Evolutionary conservation across 2,888 invertebrate genomes (phyloP), one percentile per base, ranked within the genome.

Genomic region (Stegophylla sp.): DNA sequence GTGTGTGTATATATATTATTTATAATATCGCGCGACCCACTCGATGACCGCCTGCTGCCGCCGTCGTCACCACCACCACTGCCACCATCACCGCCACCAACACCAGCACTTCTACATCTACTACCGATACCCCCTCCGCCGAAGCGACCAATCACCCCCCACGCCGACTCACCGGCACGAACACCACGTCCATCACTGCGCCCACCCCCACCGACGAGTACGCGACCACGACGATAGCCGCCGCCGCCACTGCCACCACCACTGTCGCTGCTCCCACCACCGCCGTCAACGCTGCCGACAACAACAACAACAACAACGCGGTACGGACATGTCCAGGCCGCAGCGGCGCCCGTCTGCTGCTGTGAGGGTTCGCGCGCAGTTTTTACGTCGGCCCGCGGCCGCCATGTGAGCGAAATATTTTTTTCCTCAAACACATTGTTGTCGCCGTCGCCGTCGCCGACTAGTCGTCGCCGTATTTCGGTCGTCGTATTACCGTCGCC

Each of bases 311-410:
- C 73, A 73, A 74, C 74, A 12, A 61, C 63, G 63, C 28, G 73
- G 73, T 28, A 51, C 75, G 74, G n/a, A 28, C 67, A 61, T 61
- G 77, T 48, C 77, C 77, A 79, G 77, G 66, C 66, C 66, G 77
- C 67, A 43, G 28, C 77, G 77, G 77, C 77, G 77, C 77, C 77
- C 69, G 69, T 79, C 77, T 79, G 77, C 77, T 79, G 77, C 75
- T 61, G 61, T 67, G 28, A 79, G 69, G 69, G 77, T 69, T 79
- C 77, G 77, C 77, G 77, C 77, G 77, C 77, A 79, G 77, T 79
- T 79, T 79, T 59, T 34, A 79, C 69, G 61, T 79, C 77, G 77
- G 59, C 77, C 34, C 77, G 69, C 45, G 61, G 79, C 67, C 79
- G 79, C 79, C 77, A 71, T 79, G 79, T 79, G 77, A 79, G 79